Evolutionary conservation across 2,797 vertebrate genomes (phyloP).

Genomic region (Labeo calbasu): DNA sequence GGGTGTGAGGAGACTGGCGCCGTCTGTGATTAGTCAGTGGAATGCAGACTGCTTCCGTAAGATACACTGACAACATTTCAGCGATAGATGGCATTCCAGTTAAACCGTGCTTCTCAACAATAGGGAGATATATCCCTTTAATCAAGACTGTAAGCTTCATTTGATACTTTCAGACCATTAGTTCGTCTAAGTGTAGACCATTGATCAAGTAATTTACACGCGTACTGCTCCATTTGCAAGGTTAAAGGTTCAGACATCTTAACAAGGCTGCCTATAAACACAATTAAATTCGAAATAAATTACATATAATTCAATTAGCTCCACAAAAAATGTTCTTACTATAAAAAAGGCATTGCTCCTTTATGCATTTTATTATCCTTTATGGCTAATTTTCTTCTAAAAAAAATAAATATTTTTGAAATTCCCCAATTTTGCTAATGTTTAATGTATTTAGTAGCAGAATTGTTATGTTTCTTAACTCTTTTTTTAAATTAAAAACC

Average conservation of each 20-base stretch:
- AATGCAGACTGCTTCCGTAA: constrained; percentile 38
- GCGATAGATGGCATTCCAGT: constrained; percentile 75
- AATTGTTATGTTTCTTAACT: background rate
- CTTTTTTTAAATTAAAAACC: background rate
- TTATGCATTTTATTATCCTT: background rate
- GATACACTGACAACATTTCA: constrained; percentile 36
- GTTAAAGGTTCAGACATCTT: background rate
- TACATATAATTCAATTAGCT: background rate
- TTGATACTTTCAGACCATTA: background rate
- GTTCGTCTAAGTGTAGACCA: background rate
- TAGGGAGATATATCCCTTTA: background rate
- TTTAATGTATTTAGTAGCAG: background rate
- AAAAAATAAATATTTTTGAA: background rate
- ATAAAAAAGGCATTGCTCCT: background rate
- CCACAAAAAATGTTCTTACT: background rate
- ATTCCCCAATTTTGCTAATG: background rate
- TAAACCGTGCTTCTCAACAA: constrained; percentile 13
- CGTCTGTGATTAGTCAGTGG: constrained; percentile 60
- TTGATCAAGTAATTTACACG: background rate
- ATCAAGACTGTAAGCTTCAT: background rate
- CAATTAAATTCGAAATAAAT: background rate
- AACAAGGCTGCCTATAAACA: background rate
- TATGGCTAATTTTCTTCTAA: background rate
- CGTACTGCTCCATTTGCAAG: background rate
- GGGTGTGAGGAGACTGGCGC: constrained; percentile 76